Evolutionary conservation across 2,888 invertebrate genomes (phyloP), one percentile per base, ranked within the genome.

Genomic region (Athalia rosae): DNA sequence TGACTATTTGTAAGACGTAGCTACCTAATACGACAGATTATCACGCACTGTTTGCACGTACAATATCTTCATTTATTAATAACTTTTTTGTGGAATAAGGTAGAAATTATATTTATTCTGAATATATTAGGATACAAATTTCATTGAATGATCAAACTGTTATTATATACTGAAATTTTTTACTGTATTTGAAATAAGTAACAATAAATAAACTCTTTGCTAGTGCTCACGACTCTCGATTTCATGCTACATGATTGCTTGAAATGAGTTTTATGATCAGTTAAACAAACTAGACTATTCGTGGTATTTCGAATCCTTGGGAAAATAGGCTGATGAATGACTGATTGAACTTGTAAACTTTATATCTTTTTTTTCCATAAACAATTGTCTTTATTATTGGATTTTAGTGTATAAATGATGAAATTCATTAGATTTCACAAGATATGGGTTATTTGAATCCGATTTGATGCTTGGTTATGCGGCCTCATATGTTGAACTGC

Each of bases 111-210:
- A 61, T 61, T 61, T 28, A 6, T 15, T 61, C 41, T 61, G 61
- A 2, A 61, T 28, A 61, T 0, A 61, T 64, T 13, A 47, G 64
- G 11, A 47, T 64, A 64, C 41, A 13, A 64, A 64, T 64, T 45
- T n/a, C 45, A 62, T 3, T 43, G 43, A 43, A 28, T 53, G 45
- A 43, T 64, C n/a, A 8, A 64, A n/a, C 64, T n/a, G 45, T 47
- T 64, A 64, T 64, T 43, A 45, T 64, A 64, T 64, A 45, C 64
- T 64, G 1, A 47, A 64, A 6, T 4, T 64, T 64, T 64, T 64
- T 0, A 64, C 64, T 8, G 64, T 13, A 64, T 47, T 13, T 8
- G 41, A 28, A 45, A 47, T 43, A 9, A 7, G n/a, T 1, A 28
- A 28, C 28, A 63, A 8, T 63, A 28, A 41, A 41, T 63, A 63